phyloP scores from a whole-genome alignment of 1,140 invertebrate species.

The Drosophila ananassae region DNA sequence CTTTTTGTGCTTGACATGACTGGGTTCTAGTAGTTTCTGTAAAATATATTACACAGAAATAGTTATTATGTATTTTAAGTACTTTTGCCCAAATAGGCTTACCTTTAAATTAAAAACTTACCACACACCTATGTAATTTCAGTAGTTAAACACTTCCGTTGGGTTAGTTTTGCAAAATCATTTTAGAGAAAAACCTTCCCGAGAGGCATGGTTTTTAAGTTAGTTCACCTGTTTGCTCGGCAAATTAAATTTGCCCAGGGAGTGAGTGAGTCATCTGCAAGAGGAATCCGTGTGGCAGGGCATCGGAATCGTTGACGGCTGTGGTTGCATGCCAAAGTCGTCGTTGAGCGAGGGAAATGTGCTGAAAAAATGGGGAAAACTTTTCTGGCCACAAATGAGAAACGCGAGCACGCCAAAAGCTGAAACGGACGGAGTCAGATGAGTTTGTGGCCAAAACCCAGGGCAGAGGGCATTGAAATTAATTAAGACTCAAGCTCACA shows the following conservation, averaged over 20 bases:
- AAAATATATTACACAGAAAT: background rate
- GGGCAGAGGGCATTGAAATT: slow-evolving; percentile 29
- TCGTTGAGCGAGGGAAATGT: slow-evolving; percentile 37
- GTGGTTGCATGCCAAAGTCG: slow-evolving; percentile 70
- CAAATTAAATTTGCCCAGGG: slow-evolving; percentile 42
- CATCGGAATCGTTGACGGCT: slow-evolving; percentile 26
- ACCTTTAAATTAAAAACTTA: too few relatives aligned
- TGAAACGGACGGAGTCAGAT: slow-evolving; percentile 1
- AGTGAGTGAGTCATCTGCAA: slow-evolving; percentile 69
- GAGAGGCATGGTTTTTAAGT: background rate
- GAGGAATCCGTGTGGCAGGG: slow-evolving; percentile 66
- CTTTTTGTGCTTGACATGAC: background rate
- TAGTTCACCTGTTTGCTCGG: slow-evolving; percentile 29
- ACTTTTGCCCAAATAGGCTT: too few relatives aligned
- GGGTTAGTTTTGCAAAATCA: background rate
- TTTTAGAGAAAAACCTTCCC: background rate
- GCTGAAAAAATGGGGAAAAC: slow-evolving; percentile 61
- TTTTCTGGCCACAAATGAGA: slow-evolving; percentile 66
- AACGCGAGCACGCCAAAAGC: slow-evolving; percentile 22
- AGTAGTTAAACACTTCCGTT: background rate
- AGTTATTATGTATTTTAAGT: too few relatives aligned
- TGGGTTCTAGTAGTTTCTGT: background rate
- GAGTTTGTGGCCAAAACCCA: slow-evolving; percentile 1
- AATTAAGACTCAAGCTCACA: slow-evolving; percentile 59
- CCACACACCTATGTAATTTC: background rate